phyloP scores from a whole-genome alignment of 2,888 invertebrate species.

The Thalpophila matura region DNA sequence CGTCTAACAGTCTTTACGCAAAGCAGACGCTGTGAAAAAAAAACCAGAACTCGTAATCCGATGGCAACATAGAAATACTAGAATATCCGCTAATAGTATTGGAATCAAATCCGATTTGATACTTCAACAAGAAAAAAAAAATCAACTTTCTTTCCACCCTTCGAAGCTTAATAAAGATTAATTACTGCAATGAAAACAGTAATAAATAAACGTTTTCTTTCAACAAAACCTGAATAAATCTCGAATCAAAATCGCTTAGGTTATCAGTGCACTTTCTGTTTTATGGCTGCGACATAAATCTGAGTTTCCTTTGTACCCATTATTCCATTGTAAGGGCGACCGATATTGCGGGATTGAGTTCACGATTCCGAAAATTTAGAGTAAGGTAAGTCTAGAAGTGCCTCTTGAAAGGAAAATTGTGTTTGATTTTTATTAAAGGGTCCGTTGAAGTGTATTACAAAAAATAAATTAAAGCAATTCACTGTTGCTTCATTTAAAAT shows the following conservation, averaged over 20 bases:
- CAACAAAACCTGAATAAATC: conserved; percentile 34
- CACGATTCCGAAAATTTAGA: conserved; percentile 12
- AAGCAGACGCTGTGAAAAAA: not conserved
- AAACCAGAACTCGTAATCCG: not conserved
- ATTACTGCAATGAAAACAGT: conserved; percentile 44
- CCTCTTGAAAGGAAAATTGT: not conserved
- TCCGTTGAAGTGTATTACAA: not conserved
- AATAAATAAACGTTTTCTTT: conserved; percentile 39
- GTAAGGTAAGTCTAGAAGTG: conserved; percentile 26
- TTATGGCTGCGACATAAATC: conserved; percentile 41
- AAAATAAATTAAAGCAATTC: conserved; percentile 1
- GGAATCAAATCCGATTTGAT: conserved; percentile 19
- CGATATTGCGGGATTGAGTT: conserved; percentile 26
- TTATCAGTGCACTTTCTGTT: conserved; percentile 43
- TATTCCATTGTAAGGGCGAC: conserved; percentile 33
- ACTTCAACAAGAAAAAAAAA: conserved; percentile 15
- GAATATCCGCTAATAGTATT: conserved; percentile 23
- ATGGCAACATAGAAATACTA: not conserved
- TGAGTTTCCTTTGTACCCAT: conserved; percentile 43
- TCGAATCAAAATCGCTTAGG: conserved; percentile 8
- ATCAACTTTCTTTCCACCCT: not conserved
- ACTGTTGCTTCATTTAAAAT: conserved; percentile 24
- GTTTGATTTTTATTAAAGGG: not conserved
- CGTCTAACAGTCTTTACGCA: no score
- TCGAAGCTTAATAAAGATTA: conserved; percentile 23